Conservation (phyloP, 2,888 invertebrate genomes). For the Temnothorax rugatulus region DNA sequence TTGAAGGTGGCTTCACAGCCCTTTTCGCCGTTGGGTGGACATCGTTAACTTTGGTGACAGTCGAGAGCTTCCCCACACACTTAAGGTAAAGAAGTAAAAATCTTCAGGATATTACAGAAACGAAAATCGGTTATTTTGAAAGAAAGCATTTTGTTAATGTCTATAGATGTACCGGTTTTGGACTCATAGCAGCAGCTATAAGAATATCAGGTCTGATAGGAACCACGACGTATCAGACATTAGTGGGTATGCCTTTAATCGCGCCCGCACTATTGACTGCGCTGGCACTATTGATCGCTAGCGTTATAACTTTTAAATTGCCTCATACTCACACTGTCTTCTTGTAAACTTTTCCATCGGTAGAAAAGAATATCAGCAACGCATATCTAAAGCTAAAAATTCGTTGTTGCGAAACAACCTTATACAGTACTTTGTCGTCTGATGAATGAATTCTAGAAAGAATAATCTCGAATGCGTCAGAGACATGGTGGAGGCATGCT, state of each 20-base stretch:
- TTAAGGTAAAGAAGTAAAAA: constrained; percentile 82
- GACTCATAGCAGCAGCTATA: constrained; percentile 85
- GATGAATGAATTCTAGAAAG: constrained; percentile 9
- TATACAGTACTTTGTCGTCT: background rate
- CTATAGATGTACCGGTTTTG: constrained; percentile 86
- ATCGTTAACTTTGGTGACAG: constrained; percentile 85
- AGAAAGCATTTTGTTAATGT: background rate
- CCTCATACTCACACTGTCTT: constrained; percentile 86
- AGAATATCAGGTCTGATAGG: constrained; percentile 86
- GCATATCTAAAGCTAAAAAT: constrained; percentile 1
- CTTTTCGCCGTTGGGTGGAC: constrained; percentile 87
- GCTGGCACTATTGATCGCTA: constrained; percentile 84
- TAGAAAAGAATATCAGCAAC: constrained; percentile 13
- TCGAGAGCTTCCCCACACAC: constrained; percentile 86
- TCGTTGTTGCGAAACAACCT: background rate
- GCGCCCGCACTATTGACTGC: constrained; percentile 86
- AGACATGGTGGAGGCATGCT: background rate
- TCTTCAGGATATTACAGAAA: background rate
- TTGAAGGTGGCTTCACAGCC: constrained; percentile 86
- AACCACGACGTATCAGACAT: constrained; percentile 85
- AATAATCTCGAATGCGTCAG: background rate
- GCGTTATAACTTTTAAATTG: constrained; percentile 84
- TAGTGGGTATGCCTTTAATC: constrained; percentile 84
- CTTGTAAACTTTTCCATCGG: constrained; percentile 78
- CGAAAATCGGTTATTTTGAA: background rate